Conservation (phyloP, 2,113 vertebrate genomes). For the Proterorhinus semilunaris region DNA sequence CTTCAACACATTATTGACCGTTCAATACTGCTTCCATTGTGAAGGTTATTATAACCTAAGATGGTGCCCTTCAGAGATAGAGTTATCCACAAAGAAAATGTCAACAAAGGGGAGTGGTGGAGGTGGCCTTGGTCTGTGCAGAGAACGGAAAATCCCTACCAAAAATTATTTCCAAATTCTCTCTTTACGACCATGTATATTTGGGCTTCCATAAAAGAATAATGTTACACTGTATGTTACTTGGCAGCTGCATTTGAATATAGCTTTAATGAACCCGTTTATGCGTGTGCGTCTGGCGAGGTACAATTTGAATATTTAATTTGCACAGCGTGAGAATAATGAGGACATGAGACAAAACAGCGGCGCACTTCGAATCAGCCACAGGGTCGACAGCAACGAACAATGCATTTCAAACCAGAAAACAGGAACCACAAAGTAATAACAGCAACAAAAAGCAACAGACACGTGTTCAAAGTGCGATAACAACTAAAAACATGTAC, state of each 20-base stretch:
- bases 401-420: not conserved
- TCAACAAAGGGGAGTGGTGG: no score
- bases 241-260: slow-evolving; percentile 13
- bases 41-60: no score
- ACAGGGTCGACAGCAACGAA: not conserved
- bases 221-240: no score
- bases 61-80: no score
- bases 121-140: no score
- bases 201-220: no score
- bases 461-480: not conserved
- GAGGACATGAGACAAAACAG: slow-evolving; percentile 32
- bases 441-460: not conserved
- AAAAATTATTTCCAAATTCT: no score
- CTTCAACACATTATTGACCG: no score
- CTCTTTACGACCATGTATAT: no score
- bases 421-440: not conserved
- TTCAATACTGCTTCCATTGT: no score
- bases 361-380: slow-evolving; percentile 14
- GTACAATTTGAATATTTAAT: slow-evolving; percentile 38
- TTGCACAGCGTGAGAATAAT: slow-evolving; percentile 38
- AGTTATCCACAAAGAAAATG: no score
- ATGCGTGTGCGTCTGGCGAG: slow-evolving; percentile 5
- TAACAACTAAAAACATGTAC: not conserved
- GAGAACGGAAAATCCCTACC: no score
- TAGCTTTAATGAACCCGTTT: slow-evolving; percentile 1